Base-by-base conservation (phyloP, 2,113 vertebrate genomes). In the Gymnorhina tibicen region DNA sequence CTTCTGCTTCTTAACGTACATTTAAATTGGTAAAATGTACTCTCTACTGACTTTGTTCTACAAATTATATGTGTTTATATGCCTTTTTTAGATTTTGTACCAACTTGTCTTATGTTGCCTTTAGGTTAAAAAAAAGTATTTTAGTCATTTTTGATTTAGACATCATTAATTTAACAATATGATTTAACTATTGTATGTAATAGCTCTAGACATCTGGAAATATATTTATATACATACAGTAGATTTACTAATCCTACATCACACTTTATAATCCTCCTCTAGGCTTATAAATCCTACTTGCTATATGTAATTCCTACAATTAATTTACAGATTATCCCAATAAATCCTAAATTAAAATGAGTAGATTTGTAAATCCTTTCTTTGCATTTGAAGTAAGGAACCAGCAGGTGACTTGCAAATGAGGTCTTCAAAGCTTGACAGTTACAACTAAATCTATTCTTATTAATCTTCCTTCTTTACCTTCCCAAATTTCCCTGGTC, bases 261-360 rank as follows among this genome's bases (percentile, higher is more conserved):
- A 85, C 68, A 82, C 13, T 78, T 89, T 19, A 32, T 87, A 93
- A 90, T 94, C 62, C 44, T 95, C 20, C 39, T 7, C 8, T 7
- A 13, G 44, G 17, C 19, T 93, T 75, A 58, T 85, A 85, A 95
- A 75, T 91, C 74, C 30, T 89, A 66, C 27, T 28, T 82, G 64
- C 46, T 55, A n/a, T 67, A 79, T 87, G 68, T 49, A 94, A 95
- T 92, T 95, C 76, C 33, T 91, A 28, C 39, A 55, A 93, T 82
- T 87, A 92, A 76, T 68, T 93, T 82, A 84, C 19, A 92, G 91
- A 93, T 85, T 26, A 80, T 80, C 26, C 49, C 47, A 87, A 68
- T 78, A 96, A 96, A 76, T 91, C 74, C 63, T 66, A 82, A 96
- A 91, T 41, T 84, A 72, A 94, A 96, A 78, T 64, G 8, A 41